These are phyloP conservation scores for Acrocera orbiculus DNA, from an alignment of 2,888 invertebrate species.

Conservation along the genomic window DNA sequence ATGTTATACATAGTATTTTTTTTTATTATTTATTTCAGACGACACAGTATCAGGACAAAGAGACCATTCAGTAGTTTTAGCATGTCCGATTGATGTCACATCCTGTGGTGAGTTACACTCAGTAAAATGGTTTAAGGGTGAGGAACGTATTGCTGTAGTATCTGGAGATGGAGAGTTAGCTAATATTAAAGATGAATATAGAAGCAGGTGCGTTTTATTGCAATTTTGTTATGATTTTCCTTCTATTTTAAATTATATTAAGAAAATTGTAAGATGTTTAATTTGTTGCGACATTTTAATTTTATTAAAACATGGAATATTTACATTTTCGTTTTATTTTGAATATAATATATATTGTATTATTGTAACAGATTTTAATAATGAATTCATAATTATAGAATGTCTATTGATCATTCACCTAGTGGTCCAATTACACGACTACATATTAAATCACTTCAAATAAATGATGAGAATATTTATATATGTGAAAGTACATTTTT, in stretches of 20 bases:
- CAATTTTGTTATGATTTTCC: too few relatives aligned
- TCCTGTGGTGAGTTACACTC: conserved; percentile 58
- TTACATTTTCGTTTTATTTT: conserved; percentile 2
- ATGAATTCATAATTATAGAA: conserved; percentile 18
- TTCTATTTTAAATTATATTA: too few relatives aligned
- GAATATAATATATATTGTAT: neutral
- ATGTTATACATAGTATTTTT: neutral
- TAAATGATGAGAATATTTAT: conserved; percentile 57
- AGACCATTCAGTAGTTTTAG: conserved; percentile 38
- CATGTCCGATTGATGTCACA: conserved; percentile 47
- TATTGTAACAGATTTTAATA: too few relatives aligned
- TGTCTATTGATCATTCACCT: conserved; percentile 22
- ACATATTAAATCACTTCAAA: conserved; percentile 33
- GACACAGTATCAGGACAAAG: conserved; percentile 25
- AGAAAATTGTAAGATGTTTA: too few relatives aligned
- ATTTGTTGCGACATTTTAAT: too few relatives aligned
- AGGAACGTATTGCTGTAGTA: conserved; percentile 31
- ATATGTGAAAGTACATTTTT: conserved; percentile 65
- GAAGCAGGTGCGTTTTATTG: conserved; percentile 26
- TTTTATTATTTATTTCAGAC: conserved; percentile 17
- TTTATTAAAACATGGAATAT: too few relatives aligned
- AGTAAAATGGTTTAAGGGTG: conserved; percentile 61
- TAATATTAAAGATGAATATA: conserved; percentile 26
- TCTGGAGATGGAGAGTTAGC: conserved; percentile 28
- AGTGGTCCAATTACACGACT: conserved; percentile 18